Conservation (phyloP, 2,888 invertebrate species). For the Serrognathus titanus region DNA sequence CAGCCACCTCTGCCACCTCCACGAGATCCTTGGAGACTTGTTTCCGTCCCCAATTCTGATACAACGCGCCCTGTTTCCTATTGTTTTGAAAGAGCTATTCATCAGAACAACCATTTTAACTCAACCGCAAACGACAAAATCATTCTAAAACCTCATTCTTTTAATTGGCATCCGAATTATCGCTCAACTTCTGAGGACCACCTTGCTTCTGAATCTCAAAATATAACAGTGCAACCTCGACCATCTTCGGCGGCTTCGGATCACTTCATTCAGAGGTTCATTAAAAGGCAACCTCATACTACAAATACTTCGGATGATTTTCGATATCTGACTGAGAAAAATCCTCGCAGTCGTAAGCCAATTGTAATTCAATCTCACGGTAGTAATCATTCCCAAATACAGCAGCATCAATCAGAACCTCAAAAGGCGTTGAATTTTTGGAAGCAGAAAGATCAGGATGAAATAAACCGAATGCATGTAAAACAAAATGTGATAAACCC, state of each 20-base stretch:
- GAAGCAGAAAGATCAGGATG: constrained; percentile 57
- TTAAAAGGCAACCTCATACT: constrained; percentile 21
- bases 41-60: constrained; percentile 46
- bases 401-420: constrained; percentile 16
- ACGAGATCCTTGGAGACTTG: constrained; percentile 65
- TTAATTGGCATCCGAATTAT: constrained; percentile 35
- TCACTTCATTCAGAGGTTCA: constrained; percentile 29
- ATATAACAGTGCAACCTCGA: constrained; percentile 34
- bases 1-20: constrained; percentile 75
- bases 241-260: constrained; percentile 47
- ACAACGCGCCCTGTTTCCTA: constrained; percentile 54
- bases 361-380: constrained; percentile 58
- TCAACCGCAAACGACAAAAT: background rate
- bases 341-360: constrained; percentile 69
- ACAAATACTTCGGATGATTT: constrained; percentile 42
- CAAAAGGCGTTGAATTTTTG: constrained; percentile 62
- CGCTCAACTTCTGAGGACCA: constrained; percentile 47
- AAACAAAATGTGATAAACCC: constrained; percentile 23
- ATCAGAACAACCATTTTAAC: constrained; percentile 2
- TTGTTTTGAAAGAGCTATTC: constrained; percentile 48
- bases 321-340: constrained; percentile 68
- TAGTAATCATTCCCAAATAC: background rate
- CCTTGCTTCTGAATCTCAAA: constrained; percentile 32
- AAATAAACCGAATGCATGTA: constrained; percentile 13
- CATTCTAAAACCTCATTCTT: constrained; percentile 30